Evolutionary conservation across 2,797 vertebrate genomes (phyloP), one percentile per base, ranked within the genome.

Genomic region (Pempheris klunzingeri): DNA sequence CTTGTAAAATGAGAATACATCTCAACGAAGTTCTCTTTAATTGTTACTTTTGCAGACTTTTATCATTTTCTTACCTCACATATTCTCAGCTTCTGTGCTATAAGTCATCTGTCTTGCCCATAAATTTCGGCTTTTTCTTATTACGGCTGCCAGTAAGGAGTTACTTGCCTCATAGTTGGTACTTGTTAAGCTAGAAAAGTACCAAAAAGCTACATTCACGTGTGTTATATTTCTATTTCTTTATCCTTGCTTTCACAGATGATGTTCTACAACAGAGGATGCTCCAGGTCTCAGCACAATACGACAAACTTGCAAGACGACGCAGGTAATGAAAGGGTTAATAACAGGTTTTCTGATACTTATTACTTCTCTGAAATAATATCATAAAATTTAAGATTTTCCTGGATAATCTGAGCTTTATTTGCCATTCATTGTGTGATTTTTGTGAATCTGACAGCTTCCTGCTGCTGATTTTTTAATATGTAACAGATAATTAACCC

Each of bases 241-340:
- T 10, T 64, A 10, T 62, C 38, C 13, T 75, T 74, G 22, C 76
- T 71, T 80, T 60, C 62, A 78, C 87, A 91, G 90, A 77, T 34
- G 63, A 26, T 14, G 74, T 3, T 54, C 38, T 11, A 17, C 11
- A 38, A 15, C 9, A 50, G 4, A 7, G 76, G 53, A 46, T 7
- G n/a, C 15, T 6, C 24, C 15, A 4, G 15, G 14, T 0, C 30
- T 36, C 22, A 14, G 17, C 39, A 39, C 17, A 65, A 60, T 6
- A 11, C n/a, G 1, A 7, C 59, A 63, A 32, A 3, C 18, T n/a
- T 36, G 2, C 52, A 46, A 17, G 14, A 67, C 3, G 30, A 24
- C 17, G 36, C 46, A 72, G 83, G 92, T 91, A 90, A 84, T 76
- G 32, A 91, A 91, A 92, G 85, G 83, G 87, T 92, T 92, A 89